These are phyloP conservation scores for Porites australiensis DNA, from an alignment of 64 coral and sea anemone genomes.

Conservation along the genomic window DNA sequence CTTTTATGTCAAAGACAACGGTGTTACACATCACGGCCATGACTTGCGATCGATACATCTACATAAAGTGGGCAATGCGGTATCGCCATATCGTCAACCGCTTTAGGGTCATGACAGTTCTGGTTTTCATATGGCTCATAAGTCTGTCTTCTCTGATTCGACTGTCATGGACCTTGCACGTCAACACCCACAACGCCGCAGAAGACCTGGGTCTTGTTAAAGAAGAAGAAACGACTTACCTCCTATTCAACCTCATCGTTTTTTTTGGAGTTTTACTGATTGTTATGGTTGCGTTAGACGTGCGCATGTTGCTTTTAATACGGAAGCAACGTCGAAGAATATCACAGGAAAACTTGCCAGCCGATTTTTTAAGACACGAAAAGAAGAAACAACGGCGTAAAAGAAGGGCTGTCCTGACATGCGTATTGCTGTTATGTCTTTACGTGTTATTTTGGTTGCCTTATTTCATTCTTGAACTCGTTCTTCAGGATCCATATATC, in stretches of 20 bases:
- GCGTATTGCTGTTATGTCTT: conserved; percentile 31
- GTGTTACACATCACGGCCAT: conserved; percentile 65
- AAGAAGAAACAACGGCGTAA: conserved; percentile 33
- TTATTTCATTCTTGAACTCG: conserved; percentile 58
- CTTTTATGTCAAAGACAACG: conserved; percentile 53
- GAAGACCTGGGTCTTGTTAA: conserved; percentile 11
- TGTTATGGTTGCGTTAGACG: conserved; percentile 42
- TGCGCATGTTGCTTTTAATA: conserved; percentile 44
- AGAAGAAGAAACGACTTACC: conserved; percentile 17
- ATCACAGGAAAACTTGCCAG: conserved; percentile 50
- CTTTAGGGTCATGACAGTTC: neutral
- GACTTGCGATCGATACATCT: conserved; percentile 67
- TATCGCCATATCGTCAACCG: conserved; percentile 41
- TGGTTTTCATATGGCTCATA: conserved; percentile 17
- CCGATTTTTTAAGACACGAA: conserved; percentile 37
- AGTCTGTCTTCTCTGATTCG: conserved; percentile 42
- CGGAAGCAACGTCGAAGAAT: conserved; percentile 42
- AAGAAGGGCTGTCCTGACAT: conserved; percentile 46
- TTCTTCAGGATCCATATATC: neutral
- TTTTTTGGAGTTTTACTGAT: conserved; percentile 43
- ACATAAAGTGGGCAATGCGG: conserved; percentile 47
- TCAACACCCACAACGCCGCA: neutral
- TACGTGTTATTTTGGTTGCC: conserved; percentile 61
- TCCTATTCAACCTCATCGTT: neutral
- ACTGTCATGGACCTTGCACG: conserved; percentile 29